These are phyloP conservation scores for Thalassophryne amazonica DNA, from an alignment of 2,797 vertebrate species.

Conservation along the genomic window DNA sequence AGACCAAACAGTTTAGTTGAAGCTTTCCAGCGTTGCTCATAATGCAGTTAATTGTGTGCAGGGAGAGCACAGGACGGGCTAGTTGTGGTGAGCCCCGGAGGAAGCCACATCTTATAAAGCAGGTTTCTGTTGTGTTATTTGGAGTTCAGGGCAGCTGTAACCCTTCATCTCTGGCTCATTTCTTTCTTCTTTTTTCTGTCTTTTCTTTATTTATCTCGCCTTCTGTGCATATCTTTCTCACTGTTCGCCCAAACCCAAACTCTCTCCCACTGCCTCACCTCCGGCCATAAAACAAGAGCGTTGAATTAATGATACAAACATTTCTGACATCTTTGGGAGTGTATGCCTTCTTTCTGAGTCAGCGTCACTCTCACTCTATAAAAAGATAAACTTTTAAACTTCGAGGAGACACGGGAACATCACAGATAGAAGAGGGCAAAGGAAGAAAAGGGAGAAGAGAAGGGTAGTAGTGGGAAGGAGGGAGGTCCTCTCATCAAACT, in stretches of 20 bases:
- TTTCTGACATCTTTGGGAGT: constrained; percentile 36
- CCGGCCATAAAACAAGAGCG: constrained; percentile 44
- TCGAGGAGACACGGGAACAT: constrained; percentile 9
- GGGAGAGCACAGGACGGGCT: constrained; percentile 31
- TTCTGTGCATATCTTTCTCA: constrained; percentile 28
- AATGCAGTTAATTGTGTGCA: constrained; percentile 61
- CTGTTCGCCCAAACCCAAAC: constrained; percentile 26
- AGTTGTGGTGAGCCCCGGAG: constrained; percentile 37
- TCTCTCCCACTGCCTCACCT: constrained; percentile 5
- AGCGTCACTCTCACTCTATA: constrained; percentile 44
- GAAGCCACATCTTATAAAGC: constrained; percentile 58
- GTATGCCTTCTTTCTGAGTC: constrained; percentile 25
- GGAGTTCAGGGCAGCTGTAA: not conserved
- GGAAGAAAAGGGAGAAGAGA: constrained; percentile 30
- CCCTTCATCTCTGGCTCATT: constrained; percentile 7
- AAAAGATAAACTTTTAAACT: constrained; percentile 55
- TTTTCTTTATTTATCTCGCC: constrained; percentile 41
- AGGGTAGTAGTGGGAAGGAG: constrained; percentile 23
- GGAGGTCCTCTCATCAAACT: constrained; percentile 56
- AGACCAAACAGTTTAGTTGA: constrained; percentile 55
- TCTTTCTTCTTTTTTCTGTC: constrained; percentile 35
- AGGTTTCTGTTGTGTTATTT: constrained; percentile 31
- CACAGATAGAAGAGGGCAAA: constrained; percentile 12
- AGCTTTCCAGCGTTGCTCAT: constrained; percentile 58
- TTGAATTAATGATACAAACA: constrained; percentile 54